Conservation (phyloP, 2,888 invertebrate species). For the Drosophila putrida region DNA sequence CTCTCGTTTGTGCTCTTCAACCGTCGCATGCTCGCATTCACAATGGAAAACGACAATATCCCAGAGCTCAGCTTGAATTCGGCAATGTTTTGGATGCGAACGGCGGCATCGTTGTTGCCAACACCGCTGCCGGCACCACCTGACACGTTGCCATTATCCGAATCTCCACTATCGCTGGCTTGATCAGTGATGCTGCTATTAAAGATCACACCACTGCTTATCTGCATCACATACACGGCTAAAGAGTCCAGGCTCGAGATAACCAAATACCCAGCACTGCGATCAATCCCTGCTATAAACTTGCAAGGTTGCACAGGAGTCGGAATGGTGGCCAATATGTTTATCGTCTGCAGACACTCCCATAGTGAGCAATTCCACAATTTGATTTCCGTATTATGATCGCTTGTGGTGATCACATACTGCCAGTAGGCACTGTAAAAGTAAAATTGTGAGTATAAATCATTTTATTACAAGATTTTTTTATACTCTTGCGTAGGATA, state of each 20-base stretch:
- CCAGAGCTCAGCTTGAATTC: conserved; percentile 95
- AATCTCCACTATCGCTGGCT: conserved; percentile 50
- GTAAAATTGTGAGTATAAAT: conserved; percentile 59
- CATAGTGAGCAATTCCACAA: conserved; percentile 98
- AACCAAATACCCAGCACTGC: conserved; percentile 93
- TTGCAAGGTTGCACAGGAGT: conserved; percentile 54
- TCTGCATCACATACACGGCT: conserved; percentile 93
- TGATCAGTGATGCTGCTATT: conserved; percentile 21
- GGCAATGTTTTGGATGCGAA: conserved; percentile 91
- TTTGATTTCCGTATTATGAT: conserved; percentile 95
- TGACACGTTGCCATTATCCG: conserved; percentile 38
- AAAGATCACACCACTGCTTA: conserved; percentile 86
- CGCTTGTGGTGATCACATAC: conserved; percentile 96
- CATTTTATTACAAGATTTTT: no score
- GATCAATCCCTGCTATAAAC: conserved; percentile 90
- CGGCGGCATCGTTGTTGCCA: conserved; percentile 73
- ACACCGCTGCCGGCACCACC: conserved; percentile 26
- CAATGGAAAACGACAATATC: conserved; percentile 94
- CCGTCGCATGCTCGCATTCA: conserved; percentile 89
- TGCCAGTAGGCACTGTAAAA: conserved; percentile 92
- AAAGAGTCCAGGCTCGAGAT: conserved; percentile 94
- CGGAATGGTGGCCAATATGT: conserved; percentile 85
- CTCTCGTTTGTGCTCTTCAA: conserved; percentile 86
- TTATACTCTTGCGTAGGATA: no score
- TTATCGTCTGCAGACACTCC: conserved; percentile 96